Evolutionary conservation across 2,113 vertebrate genomes (phyloP).

Genomic region (Oryzias celebensis): DNA sequence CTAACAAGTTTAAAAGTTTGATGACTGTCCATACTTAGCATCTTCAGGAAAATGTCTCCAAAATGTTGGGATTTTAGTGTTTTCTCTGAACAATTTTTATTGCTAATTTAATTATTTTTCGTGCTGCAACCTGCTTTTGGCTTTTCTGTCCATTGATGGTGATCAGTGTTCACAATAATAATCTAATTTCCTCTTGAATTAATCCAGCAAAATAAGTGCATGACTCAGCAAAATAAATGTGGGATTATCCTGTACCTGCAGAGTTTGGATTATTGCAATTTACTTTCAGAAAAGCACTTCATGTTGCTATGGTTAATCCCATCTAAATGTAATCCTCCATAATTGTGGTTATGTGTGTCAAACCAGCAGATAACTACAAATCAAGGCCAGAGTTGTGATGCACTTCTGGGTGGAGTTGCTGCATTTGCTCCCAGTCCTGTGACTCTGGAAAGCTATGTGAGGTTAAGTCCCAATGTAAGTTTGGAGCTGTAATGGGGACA

Average conservation of each 20-base stretch:
- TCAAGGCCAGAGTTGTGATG: slow-evolving; percentile 12
- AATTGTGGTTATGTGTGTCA: slow-evolving; percentile 53
- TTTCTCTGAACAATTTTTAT: neutral
- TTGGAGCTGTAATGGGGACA: slow-evolving; percentile 17
- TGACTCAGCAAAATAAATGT: slow-evolving; percentile 38
- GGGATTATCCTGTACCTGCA: slow-evolving; percentile 56
- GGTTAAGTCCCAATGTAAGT: slow-evolving; percentile 20
- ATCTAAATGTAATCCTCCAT: slow-evolving; percentile 55
- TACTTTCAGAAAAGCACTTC: slow-evolving; percentile 56
- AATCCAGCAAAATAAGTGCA: slow-evolving; percentile 56
- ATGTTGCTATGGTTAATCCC: slow-evolving; percentile 49
- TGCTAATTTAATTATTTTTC: neutral
- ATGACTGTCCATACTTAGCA: too few relatives aligned
- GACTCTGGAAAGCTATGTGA: slow-evolving; percentile 11
- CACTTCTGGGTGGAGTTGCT: neutral
- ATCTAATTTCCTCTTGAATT: slow-evolving; percentile 30
- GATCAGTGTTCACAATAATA: slow-evolving; percentile 7
- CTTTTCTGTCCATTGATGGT: slow-evolving; percentile 1
- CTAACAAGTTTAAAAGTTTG: too few relatives aligned
- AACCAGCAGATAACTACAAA: slow-evolving; percentile 32
- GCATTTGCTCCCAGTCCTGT: neutral
- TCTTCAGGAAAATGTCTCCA: too few relatives aligned
- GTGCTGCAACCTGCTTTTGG: neutral
- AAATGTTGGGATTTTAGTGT: too few relatives aligned
- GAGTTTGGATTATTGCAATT: slow-evolving; percentile 59